A percentile compares a stretch with the other conserved stretches of the same genome.
Conservation (phyloP, 1,140 invertebrate genomes). For the Cyphomyrmex costatus region DNA sequence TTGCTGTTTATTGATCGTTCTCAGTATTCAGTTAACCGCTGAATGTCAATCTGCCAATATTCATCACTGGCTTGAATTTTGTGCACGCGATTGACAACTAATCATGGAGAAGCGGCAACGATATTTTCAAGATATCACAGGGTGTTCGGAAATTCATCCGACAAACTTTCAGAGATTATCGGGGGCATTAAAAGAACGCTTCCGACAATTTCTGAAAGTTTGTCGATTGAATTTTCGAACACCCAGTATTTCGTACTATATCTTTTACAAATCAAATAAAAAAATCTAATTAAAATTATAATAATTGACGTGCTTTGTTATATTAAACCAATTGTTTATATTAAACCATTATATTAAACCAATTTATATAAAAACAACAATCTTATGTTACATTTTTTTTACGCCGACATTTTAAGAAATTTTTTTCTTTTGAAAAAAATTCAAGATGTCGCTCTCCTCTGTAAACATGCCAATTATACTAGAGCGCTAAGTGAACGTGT, state of each 20-base stretch:
- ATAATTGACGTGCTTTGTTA: not conserved
- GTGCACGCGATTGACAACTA: constrained; percentile 15
- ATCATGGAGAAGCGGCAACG: constrained; percentile 3
- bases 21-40: constrained; percentile 33
- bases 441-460: constrained; percentile 55
- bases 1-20: constrained; percentile 10
- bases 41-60: constrained; percentile 58
- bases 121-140: not conserved
- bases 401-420: not conserved
- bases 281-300: not conserved
- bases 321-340: not conserved
- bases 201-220: too few species aligned
- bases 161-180: too few species aligned
- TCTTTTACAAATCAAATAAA: not conserved
- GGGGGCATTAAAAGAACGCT: too few species aligned
- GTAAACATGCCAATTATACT: not conserved
- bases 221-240: too few species aligned
- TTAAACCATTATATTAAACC: too few species aligned
- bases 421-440: not conserved
- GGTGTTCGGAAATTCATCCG: too few species aligned
- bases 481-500: constrained; percentile 21
- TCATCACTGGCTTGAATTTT: constrained; percentile 40
- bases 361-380: not conserved
- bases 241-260: not conserved
- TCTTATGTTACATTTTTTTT: constrained; percentile 6